phyloP scores from a whole-genome alignment of 2,888 invertebrate species.

The Sicus ferrugineus region DNA sequence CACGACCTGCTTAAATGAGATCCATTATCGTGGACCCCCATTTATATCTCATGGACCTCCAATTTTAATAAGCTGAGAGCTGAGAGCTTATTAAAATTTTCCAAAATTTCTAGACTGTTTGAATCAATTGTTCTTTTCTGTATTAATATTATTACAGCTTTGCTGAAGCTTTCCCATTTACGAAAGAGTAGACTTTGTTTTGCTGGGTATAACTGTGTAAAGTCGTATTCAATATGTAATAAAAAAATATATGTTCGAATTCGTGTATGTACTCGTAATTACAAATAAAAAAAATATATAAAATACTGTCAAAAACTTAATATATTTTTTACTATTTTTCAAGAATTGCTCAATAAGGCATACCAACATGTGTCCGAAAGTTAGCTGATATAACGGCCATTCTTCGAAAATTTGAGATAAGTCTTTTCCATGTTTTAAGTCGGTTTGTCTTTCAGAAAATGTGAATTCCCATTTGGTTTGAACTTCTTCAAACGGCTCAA shows the following conservation, averaged over 20 bases:
- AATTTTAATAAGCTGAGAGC: no score
- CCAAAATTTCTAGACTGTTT: not conserved
- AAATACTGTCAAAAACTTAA: not conserved
- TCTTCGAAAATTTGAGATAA: no score
- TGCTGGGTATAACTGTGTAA: not conserved
- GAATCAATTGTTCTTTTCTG: slow-evolving; percentile 6
- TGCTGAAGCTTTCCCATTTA: slow-evolving; percentile 4
- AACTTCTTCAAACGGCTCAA: slow-evolving; percentile 2
- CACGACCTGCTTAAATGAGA: no score
- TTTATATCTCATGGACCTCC: no score
- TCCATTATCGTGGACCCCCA: no score
- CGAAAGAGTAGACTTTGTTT: not conserved
- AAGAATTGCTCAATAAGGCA: no score
- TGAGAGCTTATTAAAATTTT: not conserved
- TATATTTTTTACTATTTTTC: no score
- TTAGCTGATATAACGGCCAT: no score
- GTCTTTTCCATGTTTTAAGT: not conserved
- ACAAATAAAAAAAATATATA: not conserved
- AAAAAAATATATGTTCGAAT: no score
- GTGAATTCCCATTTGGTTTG: not conserved
- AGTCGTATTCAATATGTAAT: not conserved
- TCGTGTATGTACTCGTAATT: no score
- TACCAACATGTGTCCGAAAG: not conserved
- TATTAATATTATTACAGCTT: not conserved
- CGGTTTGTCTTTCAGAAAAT: not conserved